Conservation (phyloP, 2,888 invertebrate genomes). For the Rhamnusium bicolor region DNA sequence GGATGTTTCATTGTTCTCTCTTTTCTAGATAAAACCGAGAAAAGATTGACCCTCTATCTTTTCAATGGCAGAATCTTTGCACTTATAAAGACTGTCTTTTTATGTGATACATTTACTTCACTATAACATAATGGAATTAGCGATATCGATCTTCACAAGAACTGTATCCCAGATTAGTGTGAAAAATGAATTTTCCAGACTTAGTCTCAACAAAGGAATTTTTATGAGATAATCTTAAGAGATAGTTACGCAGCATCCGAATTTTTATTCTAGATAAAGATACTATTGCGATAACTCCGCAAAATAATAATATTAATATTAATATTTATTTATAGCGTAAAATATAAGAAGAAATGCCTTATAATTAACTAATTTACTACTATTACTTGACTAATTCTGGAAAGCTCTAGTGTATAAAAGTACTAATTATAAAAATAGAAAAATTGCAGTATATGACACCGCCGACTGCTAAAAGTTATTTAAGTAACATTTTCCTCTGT, state of each 20-base stretch:
- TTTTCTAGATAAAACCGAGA: constrained; percentile 1
- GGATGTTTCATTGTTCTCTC: constrained; percentile 18
- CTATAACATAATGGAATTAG: not conserved
- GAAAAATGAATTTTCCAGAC: not conserved
- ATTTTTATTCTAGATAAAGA: not conserved
- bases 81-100: not conserved
- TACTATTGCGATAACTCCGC: not conserved
- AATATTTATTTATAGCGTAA: too few species aligned
- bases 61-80: not conserved
- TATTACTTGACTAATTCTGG: too few species aligned
- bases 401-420: too few species aligned
- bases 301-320: too few species aligned
- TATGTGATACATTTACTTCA: not conserved
- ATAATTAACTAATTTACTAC: too few species aligned
- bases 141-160: not conserved
- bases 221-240: not conserved
- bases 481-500: too few species aligned
- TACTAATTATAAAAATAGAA: too few species aligned
- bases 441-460: too few species aligned
- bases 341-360: too few species aligned
- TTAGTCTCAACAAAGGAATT: not conserved
- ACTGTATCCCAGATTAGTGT: not conserved
- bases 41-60: not conserved
- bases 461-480: too few species aligned
- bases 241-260: not conserved